Evolutionary conservation across 2,888 invertebrate species (phyloP).

Genomic region (Oxytorus armatus): DNA sequence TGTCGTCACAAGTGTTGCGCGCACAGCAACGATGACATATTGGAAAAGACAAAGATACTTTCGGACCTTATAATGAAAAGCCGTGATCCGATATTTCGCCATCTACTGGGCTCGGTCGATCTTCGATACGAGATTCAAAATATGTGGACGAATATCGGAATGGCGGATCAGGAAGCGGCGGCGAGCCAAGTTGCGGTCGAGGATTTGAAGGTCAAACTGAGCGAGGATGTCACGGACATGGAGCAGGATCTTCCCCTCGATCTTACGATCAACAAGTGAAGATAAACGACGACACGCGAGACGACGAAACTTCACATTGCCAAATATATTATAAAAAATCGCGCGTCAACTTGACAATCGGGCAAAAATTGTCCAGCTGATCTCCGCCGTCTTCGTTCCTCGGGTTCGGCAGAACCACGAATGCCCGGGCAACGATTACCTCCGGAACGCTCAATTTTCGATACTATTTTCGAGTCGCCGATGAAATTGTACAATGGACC

Average conservation of each 20-base stretch:
- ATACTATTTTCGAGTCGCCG: not conserved
- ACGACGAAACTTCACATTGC: conserved; percentile 44
- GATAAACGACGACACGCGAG: not conserved
- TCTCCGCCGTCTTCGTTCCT: conserved; percentile 72
- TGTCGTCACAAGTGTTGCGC: conserved; percentile 82
- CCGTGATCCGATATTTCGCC: conserved; percentile 80
- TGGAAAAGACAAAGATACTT: conserved; percentile 82
- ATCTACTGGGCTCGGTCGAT: conserved; percentile 80
- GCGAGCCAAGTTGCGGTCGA: conserved; percentile 73
- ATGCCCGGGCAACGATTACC: conserved; percentile 66
- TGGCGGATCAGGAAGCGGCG: no score
- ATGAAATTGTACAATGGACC: no score
- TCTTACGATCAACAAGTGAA: conserved; percentile 83
- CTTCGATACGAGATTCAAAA: conserved; percentile 80
- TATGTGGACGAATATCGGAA: conserved; percentile 79
- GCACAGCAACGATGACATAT: conserved; percentile 79
- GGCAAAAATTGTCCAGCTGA: conserved; percentile 69
- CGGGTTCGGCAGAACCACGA: conserved; percentile 59
- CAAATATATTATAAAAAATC: conserved; percentile 61
- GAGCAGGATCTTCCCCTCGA: conserved; percentile 84
- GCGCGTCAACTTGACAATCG: no score
- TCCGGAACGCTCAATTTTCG: conserved; percentile 56
- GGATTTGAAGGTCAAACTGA: conserved; percentile 84
- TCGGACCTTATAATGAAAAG: conserved; percentile 82
- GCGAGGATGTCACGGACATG: conserved; percentile 78